Base-by-base conservation (phyloP, 2,113 vertebrate species). In the Struthio camelus region DNA sequence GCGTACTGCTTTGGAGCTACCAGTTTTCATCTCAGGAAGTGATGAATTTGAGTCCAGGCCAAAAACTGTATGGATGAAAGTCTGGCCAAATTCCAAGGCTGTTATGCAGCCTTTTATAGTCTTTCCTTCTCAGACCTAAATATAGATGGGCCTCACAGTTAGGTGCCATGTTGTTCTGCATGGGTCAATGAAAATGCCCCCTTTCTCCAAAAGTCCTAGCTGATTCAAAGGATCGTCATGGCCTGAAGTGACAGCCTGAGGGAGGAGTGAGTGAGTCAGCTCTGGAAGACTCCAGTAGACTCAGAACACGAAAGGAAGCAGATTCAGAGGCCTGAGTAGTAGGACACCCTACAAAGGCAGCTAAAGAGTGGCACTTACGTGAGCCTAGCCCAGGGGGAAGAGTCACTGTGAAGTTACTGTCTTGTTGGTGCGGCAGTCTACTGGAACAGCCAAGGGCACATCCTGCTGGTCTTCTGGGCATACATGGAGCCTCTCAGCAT, bases 361-460 rank as follows among this genome's bases (percentile, higher is more conserved):
- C n/a, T 62, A 50, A 75, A 54, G 30, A 44, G 32, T 8, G 18
- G 11, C 34, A n/a, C 15, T 8, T 36, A 18, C 16, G 16, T 65
- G 24, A 82, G 28, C 22, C 8, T 22, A 76, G 38, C 3, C 6
- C 11, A 25, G 22, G 11, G 34, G 18, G 54, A 72, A 22, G 7
- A 40, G 48, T 1, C 15, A 4, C 28, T 65, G 36, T 34, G 34
- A 25, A 25, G 20, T 7, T n/a, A 18, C 28, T 25, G 27, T 50
- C 11, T 50, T 4, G 1, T 0, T 27, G 61, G 8, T 12, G 2
- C 12, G 27, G 25, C 8, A 13, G 6, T 58, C 2, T 8, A 28
- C 30, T 27, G 28, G 3, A 14, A 25, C 30, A 44, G 24, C 13
- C 14, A 62, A 77, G 32, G 42, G 40, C 62, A 56, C 12, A 12